A percentile compares a stretch with the other conserved stretches of the same genome.
These are phyloP conservation scores for Brachionus koreanus DNA, from an alignment of 1,140 invertebrate species.

Conservation along the genomic window DNA sequence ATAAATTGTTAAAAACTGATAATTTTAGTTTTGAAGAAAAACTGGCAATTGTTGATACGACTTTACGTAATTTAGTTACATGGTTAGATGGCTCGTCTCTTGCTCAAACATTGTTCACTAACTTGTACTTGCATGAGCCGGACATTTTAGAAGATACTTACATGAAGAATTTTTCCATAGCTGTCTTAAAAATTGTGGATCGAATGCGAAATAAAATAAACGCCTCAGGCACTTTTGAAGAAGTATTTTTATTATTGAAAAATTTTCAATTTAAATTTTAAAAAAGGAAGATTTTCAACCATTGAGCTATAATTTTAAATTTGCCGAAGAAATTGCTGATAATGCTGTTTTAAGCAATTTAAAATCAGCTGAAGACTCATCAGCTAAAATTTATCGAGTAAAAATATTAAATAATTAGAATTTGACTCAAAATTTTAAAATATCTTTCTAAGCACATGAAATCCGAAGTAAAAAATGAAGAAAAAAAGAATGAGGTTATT, in stretches of 20 bases:
- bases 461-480: constrained; percentile 45
- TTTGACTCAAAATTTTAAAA: constrained; percentile 49
- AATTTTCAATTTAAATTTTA: constrained; percentile 43
- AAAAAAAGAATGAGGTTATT: background rate
- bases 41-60: constrained; percentile 83
- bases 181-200: constrained; percentile 82
- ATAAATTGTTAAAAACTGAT: constrained; percentile 67
- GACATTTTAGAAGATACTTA: constrained; percentile 75
- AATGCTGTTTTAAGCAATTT: constrained; percentile 74
- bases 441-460: constrained; percentile 56
- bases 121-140: constrained; percentile 88
- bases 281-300: constrained; percentile 86
- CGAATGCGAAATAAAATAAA: constrained; percentile 83
- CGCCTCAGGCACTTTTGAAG: constrained; percentile 62
- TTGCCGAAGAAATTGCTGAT: constrained; percentile 77
- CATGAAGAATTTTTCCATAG: constrained; percentile 78
- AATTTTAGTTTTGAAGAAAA: constrained; percentile 61
- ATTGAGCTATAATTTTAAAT: constrained; percentile 78
- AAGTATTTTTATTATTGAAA: constrained; percentile 51
- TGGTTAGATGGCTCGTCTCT: constrained; percentile 92
- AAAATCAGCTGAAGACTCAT: constrained; percentile 80
- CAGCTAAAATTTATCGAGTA: constrained; percentile 66
- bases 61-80: constrained; percentile 76
- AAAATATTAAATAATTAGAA: background rate
- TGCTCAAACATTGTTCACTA: constrained; percentile 93